A percentile compares a stretch with the other conserved stretches of the same genome.
Evolutionary conservation across 2,797 vertebrate genomes (phyloP).

Genomic region (Hoplostethus atlanticus): DNA sequence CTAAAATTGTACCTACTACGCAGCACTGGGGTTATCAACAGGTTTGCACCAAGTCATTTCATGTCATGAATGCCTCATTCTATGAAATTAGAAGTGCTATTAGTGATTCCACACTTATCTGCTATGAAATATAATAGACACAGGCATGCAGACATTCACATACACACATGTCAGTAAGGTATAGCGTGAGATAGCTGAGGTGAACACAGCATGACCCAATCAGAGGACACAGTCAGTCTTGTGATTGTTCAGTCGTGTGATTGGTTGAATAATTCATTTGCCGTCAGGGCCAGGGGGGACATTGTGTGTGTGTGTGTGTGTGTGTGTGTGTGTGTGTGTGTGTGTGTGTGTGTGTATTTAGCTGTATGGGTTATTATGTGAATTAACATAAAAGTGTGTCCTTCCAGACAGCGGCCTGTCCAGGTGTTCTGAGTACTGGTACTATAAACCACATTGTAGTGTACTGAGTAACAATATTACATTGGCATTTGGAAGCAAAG

Average conservation of each 20-base stretch:
- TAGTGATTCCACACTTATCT: conserved; percentile 23
- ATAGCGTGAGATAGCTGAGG: conserved; percentile 67
- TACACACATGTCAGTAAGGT: conserved; percentile 57
- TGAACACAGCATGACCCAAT: conserved; percentile 75
- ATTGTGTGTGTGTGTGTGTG: conserved; percentile 21
- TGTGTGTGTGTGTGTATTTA: conserved; percentile 4
- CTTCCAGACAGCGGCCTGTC: conserved; percentile 15
- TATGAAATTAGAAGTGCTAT: conserved; percentile 7
- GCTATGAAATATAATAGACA: too few relatives aligned
- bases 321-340: neutral
- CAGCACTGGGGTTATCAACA: neutral
- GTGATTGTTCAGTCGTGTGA: conserved; percentile 77
- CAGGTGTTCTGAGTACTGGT: conserved; percentile 12
- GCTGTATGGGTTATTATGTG: conserved; percentile 62
- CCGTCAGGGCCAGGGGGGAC: conserved; percentile 47
- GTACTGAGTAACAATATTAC: neutral
- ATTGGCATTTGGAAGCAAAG: neutral
- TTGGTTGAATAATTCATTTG: conserved; percentile 82
- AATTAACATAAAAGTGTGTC: conserved; percentile 53
- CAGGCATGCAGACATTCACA: conserved; percentile 11
- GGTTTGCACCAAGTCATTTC: neutral
- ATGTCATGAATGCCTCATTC: neutral
- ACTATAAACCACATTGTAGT: too few relatives aligned
- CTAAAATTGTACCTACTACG: neutral
- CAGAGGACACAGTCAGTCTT: conserved; percentile 63